Percentiles rank a stretch among this genome's conserved stretches.
These are phyloP conservation scores for Temnothorax ravouxi DNA, from an alignment of 2,888 invertebrate species.

Conservation along the genomic window DNA sequence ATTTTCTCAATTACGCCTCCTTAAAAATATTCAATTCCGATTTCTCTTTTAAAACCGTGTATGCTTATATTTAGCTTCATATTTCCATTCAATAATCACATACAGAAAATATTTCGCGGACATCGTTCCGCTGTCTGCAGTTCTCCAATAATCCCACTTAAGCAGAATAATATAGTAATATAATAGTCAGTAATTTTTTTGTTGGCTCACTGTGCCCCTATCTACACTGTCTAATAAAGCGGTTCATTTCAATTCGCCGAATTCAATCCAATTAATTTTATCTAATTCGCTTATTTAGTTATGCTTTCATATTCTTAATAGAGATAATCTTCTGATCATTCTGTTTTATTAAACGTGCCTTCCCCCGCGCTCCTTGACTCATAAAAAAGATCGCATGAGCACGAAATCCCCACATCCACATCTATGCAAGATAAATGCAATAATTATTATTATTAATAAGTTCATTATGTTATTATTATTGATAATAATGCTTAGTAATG, in stretches of 20 bases:
- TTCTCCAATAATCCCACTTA: not conserved
- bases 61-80: not conserved
- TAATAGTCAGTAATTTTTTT: constrained; percentile 16
- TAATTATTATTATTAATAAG: not conserved
- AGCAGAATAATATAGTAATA: not conserved
- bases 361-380: not conserved
- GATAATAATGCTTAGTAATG: not conserved
- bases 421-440: not conserved
- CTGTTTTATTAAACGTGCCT: not conserved
- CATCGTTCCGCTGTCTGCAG: constrained; percentile 4
- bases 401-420: not conserved
- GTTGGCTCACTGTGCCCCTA: not conserved
- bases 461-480: not conserved
- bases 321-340: not conserved
- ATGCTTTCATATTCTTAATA: constrained; percentile 4
- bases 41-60: not conserved
- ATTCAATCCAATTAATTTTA: constrained; percentile 42
- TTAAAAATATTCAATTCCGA: not conserved
- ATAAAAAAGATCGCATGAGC: not conserved
- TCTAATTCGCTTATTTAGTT: constrained; percentile 17
- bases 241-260: constrained; percentile 1
- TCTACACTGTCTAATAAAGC: not conserved
- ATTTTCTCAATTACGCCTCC: not conserved
- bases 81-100: constrained; percentile 3
- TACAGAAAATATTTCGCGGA: not conserved